Percentiles rank a stretch among this genome's conserved stretches.
Conservation (phyloP, 2,113 vertebrate genomes). For the Scalopus aquaticus region DNA sequence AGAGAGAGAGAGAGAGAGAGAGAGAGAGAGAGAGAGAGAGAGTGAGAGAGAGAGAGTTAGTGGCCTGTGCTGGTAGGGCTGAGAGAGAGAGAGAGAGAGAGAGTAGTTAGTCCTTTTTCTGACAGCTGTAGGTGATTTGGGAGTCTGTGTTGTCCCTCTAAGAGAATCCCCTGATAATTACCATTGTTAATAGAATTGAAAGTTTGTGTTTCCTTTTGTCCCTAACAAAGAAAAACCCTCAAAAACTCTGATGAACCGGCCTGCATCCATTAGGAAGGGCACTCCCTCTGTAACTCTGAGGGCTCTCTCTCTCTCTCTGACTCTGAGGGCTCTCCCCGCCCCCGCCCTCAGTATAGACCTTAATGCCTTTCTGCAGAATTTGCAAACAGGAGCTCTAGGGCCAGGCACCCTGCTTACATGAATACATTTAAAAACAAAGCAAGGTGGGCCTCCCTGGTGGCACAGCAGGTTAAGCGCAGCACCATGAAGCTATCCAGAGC, state of each 20-base stretch:
- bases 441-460: too few relatives aligned
- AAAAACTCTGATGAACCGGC: not conserved
- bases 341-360: not conserved
- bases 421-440: conserved; percentile 55
- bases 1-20: too few relatives aligned
- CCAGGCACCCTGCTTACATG: not conserved
- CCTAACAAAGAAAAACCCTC: conserved; percentile 42
- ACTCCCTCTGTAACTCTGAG: too few relatives aligned
- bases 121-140: not conserved
- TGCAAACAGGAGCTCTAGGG: not conserved
- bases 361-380: not conserved
- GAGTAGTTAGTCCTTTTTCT: not conserved
- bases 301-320: not conserved
- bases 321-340: too few relatives aligned
- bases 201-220: conserved; percentile 53
- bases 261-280: not conserved
- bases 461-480: too few relatives aligned
- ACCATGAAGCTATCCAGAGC: too few relatives aligned
- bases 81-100: not conserved
- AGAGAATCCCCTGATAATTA: conserved; percentile 32
- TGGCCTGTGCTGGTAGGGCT: not conserved
- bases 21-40: too few relatives aligned
- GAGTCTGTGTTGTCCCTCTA: not conserved
- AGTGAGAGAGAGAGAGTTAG: too few relatives aligned
- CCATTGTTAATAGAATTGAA: conserved; percentile 18